Evolutionary conservation across 2,888 invertebrate genomes (phyloP), one percentile per base, ranked within the genome.

Genomic region (Piscicola geometra): DNA sequence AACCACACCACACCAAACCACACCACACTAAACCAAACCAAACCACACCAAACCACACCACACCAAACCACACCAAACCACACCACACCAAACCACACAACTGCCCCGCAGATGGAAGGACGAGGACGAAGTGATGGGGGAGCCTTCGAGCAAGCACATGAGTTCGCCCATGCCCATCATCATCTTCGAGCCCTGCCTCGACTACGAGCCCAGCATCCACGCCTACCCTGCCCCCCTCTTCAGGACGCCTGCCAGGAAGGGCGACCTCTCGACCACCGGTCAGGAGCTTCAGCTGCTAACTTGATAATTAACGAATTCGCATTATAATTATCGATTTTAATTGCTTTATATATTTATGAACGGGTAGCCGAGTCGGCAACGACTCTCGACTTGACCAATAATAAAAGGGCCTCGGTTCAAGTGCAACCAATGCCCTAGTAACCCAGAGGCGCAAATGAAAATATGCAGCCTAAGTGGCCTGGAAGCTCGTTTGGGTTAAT

Each of bases 101-200:
- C 56, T n/a, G 15, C 30, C 28, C 56, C 15, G 35, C 70, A 73
- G 73, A 12, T 86, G 86, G 85, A 82, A 84, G 76, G 81, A 82
- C 76, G 81, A 83, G 18, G 78, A 78, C 0, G 81, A 81, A 82
- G 76, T 78, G 28, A 80, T 84, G 28, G 81, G 81, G 2, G 85
- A 86, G n/a, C 60, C n/a, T n/a, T 18, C 60, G 3, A 56, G n/a
- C 3, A 56, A 21, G n/a, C 3, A 25, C 25, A 3, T 56, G 3
- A 25, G 15, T n/a, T 56, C 91, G 1, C 87, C 89, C 0, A 85
- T 92, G 77, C 92, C 92, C 1, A 76, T 77, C 28, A 50, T 68
- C 50, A 90, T 90, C 85, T 80, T 81, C 78, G 85, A 89, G 79
- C 92, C 92, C 0, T 79, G 81, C 73, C 84, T 85, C 82, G 84